Percentiles rank a stretch among this genome's conserved stretches.
phyloP scores from a whole-genome alignment of 2,113 vertebrate species.

The Bagarius yarrelli region DNA sequence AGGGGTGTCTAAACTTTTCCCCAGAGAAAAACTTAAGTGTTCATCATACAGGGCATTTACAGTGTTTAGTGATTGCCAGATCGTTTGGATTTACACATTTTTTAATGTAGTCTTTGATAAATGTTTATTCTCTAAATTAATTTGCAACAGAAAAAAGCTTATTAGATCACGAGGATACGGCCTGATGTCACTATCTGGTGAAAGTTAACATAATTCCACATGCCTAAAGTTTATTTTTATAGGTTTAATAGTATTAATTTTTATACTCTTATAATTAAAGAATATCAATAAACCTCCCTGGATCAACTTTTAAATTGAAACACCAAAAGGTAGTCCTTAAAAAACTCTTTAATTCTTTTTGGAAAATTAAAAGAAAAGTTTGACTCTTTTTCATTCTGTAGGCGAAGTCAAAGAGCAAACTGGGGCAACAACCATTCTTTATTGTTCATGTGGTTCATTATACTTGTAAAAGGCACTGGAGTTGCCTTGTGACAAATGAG shows the following conservation, averaged over 20 bases:
- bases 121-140: too few species aligned
- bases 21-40: not conserved
- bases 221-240: too few species aligned
- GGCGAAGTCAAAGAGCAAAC: not conserved
- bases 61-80: not conserved
- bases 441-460: not conserved
- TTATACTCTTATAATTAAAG: too few species aligned
- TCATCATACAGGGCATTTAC: not conserved
- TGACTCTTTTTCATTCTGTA: not conserved
- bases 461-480: not conserved
- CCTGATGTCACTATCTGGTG: too few species aligned
- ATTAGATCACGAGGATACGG: too few species aligned
- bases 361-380: not conserved
- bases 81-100: too few species aligned
- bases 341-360: not conserved
- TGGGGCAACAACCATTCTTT: not conserved
- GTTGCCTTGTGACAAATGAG: not conserved
- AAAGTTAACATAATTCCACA: too few species aligned
- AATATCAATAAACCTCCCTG: too few species aligned
- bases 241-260: too few species aligned
- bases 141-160: too few species aligned
- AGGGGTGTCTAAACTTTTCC: not conserved
- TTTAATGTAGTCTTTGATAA: too few species aligned
- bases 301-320: not conserved
- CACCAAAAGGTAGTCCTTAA: not conserved